Evolutionary conservation across 1,140 invertebrate species (phyloP).

Genomic region (Ctenoplectra terminalis): DNA sequence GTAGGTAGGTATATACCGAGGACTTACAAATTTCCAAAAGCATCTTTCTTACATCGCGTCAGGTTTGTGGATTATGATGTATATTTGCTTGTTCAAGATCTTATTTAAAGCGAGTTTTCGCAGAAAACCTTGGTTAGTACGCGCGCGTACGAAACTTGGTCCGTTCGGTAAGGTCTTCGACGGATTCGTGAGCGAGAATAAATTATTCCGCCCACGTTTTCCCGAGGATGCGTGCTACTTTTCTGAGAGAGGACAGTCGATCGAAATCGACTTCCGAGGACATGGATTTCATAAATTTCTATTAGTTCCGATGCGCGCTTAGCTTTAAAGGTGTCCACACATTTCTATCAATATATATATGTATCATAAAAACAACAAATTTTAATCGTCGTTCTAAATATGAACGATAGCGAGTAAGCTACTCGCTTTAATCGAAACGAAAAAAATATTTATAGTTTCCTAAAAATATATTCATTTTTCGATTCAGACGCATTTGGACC

Average conservation of each 20-base stretch:
- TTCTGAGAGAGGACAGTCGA: conserved; percentile 1
- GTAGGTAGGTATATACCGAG: no score
- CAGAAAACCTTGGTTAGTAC: neutral
- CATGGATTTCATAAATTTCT: neutral
- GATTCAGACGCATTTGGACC: no score
- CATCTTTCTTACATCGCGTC: no score
- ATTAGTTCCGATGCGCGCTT: no score
- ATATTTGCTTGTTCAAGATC: conserved; percentile 5
- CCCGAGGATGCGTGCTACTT: neutral
- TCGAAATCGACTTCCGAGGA: neutral
- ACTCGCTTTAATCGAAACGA: no score
- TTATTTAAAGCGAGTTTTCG: conserved; percentile 12
- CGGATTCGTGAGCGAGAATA: conserved; percentile 31
- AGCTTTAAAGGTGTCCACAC: no score
- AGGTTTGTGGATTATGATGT: neutral
- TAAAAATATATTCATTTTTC: no score
- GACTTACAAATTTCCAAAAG: conserved; percentile 19
- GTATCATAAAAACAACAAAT: no score
- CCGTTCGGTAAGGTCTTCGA: conserved; percentile 10
- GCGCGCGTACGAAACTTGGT: neutral
- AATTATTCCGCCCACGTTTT: conserved; percentile 45
- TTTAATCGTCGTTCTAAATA: no score
- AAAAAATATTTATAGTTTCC: no score
- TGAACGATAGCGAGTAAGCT: no score
- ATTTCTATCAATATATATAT: no score